Evolutionary conservation across 2,797 vertebrate species (phyloP).

Genomic region (Tadarida brasiliensis): DNA sequence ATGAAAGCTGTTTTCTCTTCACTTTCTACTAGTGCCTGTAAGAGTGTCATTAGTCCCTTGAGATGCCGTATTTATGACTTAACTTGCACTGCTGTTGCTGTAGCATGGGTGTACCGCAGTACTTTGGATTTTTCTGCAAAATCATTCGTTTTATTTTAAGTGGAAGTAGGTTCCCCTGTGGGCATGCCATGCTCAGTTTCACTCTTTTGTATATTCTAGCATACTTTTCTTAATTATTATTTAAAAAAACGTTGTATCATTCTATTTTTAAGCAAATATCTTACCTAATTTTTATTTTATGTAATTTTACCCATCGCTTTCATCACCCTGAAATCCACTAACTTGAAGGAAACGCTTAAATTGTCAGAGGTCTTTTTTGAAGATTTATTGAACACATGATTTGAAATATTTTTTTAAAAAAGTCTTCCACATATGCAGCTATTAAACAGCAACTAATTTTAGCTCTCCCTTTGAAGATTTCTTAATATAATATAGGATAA

Average conservation of each 20-base stretch:
- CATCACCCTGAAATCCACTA: background rate
- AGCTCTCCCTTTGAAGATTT: background rate
- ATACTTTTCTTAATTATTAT: background rate
- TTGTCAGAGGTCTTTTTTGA: background rate
- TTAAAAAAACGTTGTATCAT: background rate
- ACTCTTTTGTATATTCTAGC: background rate
- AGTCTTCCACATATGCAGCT: background rate
- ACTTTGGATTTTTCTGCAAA: background rate
- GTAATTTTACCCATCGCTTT: background rate
- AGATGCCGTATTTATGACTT: constrained; percentile 30
- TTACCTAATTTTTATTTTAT: constrained; percentile 33
- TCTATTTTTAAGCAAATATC: constrained; percentile 43
- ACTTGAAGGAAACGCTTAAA: background rate
- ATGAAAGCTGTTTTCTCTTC: constrained; percentile 68
- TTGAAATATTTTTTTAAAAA: background rate
- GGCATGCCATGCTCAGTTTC: background rate
- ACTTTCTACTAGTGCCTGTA: constrained; percentile 69
- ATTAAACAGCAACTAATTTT: constrained; percentile 4
- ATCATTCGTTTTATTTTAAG: background rate
- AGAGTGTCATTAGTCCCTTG: constrained; percentile 62
- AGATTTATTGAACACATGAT: background rate
- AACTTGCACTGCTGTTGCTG: constrained; percentile 27
- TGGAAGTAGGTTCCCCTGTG: background rate
- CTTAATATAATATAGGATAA: background rate
- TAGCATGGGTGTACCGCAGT: constrained; percentile 30